Base-by-base conservation (phyloP, 2,888 invertebrate species). In the Caenorhabditis zanzibari region DNA sequence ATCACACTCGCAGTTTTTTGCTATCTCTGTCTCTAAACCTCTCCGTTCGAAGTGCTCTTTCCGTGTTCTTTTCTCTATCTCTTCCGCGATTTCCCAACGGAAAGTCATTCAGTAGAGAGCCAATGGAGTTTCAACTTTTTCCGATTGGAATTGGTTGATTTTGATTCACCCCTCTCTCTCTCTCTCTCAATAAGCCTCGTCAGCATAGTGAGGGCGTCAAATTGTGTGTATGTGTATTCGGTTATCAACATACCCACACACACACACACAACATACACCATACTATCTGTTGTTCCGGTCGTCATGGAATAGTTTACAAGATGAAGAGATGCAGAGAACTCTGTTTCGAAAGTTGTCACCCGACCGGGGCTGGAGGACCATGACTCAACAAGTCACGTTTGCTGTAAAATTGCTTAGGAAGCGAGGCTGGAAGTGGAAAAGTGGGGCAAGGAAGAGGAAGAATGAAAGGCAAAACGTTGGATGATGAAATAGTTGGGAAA, bases 351-450 rank as follows among this genome's bases (percentile, higher is more conserved):
- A 76, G 68, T 76, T 52, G 68, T 76, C 76, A 68, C 38, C 68
- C 68, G 76, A 76, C 76, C 26, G 59, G 32, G 56, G 26, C 58
- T 7, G 16, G 64, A 32, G 28, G n/a, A 24, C 66, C 52, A 69
- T 76, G 76, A 76, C 47, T 76, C 76, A n/a, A 76, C 68, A 61
- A 76, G 76, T 76, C 76, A 76, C 76, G 49, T 22, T n/a, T 75
- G 75, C 75, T 75, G 75, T 75, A 75, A 75, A 66, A 66, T 74
- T 52, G 74, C 61, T 73, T 59, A 73, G 73, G 28, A 73, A 63
- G 61, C 38, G 38, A n/a, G 49, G 63, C 73, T 75, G 66, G 56
- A 75, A 75, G 56, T 44, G 44, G 14, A 38, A 14, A 41, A 38
- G 24, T 35, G 52, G 41, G 14, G 22, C 6, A 38, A 38, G 22